Evolutionary conservation across 2,113 vertebrate species (phyloP), one percentile per base, ranked within the genome.

Genomic region (Poicephalus meyeri): DNA sequence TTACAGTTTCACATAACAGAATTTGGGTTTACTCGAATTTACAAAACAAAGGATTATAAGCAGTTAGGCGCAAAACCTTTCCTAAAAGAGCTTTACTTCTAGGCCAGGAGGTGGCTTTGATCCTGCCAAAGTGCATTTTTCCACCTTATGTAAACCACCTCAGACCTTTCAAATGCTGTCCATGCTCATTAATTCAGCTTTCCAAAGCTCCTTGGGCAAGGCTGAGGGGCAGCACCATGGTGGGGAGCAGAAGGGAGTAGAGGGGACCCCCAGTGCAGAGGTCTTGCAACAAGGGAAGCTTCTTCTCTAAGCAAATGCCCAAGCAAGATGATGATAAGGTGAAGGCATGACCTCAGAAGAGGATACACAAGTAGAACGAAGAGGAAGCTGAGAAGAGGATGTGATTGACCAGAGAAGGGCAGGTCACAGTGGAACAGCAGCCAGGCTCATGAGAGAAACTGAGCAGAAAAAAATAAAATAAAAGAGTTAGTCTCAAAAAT

Each of bases 221-320:
- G 26, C 39, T 63, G 31, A 87, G 33, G 53, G 15, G 20, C 13
- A 68, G 35, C 41, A 50, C 25, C 16, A 21, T 16, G 58, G 53
- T 69, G 11, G 16, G 55, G 49, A 95, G 44, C 9, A 2, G 87
- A n/a, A 65, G 46, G 72, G 64, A 93, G 31, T 16, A 16, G 42
- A 58, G 8, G 13, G 14, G 16, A 9, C 41, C 28, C 13, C n/a
- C 5, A 33, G 13, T 20, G 14, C 1, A 2, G 70, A 63, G 18
- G 53, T 95, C 72, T 53, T 17, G 7, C 66, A 96, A 88, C 89
- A 95, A 97, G 53, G 74, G 53, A 81, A 89, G 35, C 60, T 90
- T 61, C 71, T 95, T 29, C 65, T 93, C 55, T 77, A 81, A 82
- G 88, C 61, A 87, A 89, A 70, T 13, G 10, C 4, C 4, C 11